phyloP scores from a whole-genome alignment of 1,140 invertebrate genomes.

The Lineus longissimus region DNA sequence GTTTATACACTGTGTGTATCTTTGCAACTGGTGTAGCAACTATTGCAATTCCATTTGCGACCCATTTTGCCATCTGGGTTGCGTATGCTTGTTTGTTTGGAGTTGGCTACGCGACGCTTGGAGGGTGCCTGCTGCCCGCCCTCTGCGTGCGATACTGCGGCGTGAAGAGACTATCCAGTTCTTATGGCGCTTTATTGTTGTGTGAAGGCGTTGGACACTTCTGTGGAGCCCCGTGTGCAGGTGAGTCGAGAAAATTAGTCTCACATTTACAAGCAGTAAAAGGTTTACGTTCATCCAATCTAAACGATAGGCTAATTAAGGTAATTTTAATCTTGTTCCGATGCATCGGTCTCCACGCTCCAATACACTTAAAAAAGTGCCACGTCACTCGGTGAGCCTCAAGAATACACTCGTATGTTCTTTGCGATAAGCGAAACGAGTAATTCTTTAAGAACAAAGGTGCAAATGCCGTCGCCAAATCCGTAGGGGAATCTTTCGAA shows the following conservation, averaged over 20 bases:
- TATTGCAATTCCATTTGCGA: background rate
- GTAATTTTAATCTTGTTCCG: too few species aligned
- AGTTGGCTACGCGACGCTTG: background rate
- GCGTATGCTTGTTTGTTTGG: background rate
- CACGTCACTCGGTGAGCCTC: too few species aligned
- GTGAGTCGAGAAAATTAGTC: conserved; percentile 1
- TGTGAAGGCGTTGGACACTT: background rate
- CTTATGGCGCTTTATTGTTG: background rate
- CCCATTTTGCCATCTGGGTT: background rate
- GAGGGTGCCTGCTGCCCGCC: background rate
- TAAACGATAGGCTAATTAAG: too few species aligned
- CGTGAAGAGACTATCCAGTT: background rate
- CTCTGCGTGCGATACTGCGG: background rate
- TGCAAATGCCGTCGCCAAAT: too few species aligned
- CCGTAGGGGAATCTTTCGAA: too few species aligned
- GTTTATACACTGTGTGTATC: background rate
- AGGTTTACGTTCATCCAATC: too few species aligned
- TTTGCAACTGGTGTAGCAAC: background rate
- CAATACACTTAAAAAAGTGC: too few species aligned
- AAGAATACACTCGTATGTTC: too few species aligned
- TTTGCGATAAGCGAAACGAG: too few species aligned
- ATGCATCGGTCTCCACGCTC: too few species aligned
- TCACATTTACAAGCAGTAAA: too few species aligned
- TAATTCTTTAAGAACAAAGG: too few species aligned
- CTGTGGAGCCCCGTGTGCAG: conserved; percentile 2